A percentile compares a stretch with the other conserved stretches of the same genome.
Conservation (phyloP, 2,797 vertebrate genomes). For the Micrastur ruficollis region DNA sequence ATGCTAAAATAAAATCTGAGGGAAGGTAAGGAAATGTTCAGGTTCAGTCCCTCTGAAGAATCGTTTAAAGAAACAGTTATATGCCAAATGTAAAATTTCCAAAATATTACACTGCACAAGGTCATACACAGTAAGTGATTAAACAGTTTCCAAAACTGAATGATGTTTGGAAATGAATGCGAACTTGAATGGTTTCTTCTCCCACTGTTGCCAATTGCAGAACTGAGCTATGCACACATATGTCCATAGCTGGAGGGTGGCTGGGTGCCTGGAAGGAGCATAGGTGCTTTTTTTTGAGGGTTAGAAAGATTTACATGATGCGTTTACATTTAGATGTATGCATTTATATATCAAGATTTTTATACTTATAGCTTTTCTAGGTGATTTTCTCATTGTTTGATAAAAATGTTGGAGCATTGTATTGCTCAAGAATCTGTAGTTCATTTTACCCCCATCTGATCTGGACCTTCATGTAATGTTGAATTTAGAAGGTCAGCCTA, state of each 20-base stretch:
- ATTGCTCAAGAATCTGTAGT: neutral
- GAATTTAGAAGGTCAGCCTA: neutral
- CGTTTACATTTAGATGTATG: neutral
- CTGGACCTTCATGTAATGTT: neutral
- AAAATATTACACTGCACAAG: neutral
- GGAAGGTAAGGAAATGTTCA: neutral
- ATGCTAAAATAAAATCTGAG: neutral
- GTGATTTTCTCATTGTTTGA: neutral
- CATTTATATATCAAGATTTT: neutral
- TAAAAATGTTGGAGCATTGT: neutral
- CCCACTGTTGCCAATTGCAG: neutral
- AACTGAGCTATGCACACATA: neutral
- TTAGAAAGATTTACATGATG: neutral
- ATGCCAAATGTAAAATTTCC: neutral
- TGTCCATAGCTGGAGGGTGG: neutral
- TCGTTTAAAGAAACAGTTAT: neutral
- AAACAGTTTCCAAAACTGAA: neutral
- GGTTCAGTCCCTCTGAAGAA: neutral
- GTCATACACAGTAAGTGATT: neutral
- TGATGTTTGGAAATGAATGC: neutral
- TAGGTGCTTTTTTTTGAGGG: rapidly evolving
- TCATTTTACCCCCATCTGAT: neutral
- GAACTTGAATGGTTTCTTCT: neutral
- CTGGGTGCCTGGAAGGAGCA: neutral
- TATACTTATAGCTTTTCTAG: neutral